Conservation (phyloP, 2,113 vertebrate species). For the Accipiter cooperii region DNA sequence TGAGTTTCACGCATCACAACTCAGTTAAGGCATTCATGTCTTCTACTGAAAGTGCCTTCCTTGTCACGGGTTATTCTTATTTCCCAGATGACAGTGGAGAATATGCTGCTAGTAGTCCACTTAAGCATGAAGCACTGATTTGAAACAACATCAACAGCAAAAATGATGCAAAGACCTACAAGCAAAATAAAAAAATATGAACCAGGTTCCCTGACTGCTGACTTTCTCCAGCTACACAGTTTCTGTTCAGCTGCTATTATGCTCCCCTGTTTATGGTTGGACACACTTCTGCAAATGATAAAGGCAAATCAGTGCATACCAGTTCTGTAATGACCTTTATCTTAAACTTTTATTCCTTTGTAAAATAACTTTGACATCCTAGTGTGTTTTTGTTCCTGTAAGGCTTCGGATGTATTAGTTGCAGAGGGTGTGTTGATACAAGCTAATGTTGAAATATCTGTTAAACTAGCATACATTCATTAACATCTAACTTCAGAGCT, state of each 20-base stretch:
- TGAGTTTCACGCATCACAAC: not conserved
- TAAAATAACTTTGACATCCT: not conserved
- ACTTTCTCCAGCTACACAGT: not conserved
- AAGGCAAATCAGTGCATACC: not conserved
- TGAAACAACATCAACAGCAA: not conserved
- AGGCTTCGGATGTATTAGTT: not conserved
- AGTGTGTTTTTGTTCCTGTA: not conserved
- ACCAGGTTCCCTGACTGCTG: not conserved
- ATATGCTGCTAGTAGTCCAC: not conserved
- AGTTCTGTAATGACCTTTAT: not conserved
- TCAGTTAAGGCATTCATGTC: not conserved
- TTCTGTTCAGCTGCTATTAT: not conserved
- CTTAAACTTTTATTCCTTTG: not conserved
- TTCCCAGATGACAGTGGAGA: not conserved
- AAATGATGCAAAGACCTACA: not conserved
- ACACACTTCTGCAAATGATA: not conserved
- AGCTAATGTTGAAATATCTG: not conserved
- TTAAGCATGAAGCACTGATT: not conserved
- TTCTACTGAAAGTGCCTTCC: not conserved
- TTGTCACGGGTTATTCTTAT: not conserved
- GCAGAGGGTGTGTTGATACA: not conserved
- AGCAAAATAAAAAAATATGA: not conserved
- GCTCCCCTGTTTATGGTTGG: not conserved
- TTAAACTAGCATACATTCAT: slow-evolving; percentile 6
- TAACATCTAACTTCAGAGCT: not conserved